Percentiles rank a stretch among this genome's conserved stretches.
phyloP scores from a whole-genome alignment of 1,140 invertebrate genomes.

The Drosophila carrolli region DNA sequence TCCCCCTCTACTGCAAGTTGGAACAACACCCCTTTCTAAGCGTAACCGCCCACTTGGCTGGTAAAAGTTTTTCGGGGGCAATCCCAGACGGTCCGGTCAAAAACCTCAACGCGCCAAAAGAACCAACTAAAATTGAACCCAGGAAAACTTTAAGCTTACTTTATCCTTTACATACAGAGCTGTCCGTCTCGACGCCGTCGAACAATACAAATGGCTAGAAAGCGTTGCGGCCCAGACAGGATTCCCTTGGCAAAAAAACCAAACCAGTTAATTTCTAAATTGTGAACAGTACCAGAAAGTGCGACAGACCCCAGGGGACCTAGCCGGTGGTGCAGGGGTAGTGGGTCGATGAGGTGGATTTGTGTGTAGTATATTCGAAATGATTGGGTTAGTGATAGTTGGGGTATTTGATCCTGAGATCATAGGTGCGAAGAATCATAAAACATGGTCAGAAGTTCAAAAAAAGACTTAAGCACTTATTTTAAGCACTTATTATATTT shows the following conservation, averaged over 20 bases:
- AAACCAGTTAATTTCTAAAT: conserved; percentile 76
- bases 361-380: conserved; percentile 3
- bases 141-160: conserved; percentile 68
- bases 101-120: conserved; percentile 44
- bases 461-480: too few species aligned
- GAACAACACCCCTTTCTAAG: conserved; percentile 22
- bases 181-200: conserved; percentile 56
- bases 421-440: background rate
- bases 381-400: conserved; percentile 28
- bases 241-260: conserved; percentile 52
- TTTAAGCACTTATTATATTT: too few species aligned
- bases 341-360: too few species aligned
- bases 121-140: conserved; percentile 23
- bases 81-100: conserved; percentile 47
- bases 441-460: too few species aligned
- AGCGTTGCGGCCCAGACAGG: conserved; percentile 40
- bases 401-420: conserved; percentile 7
- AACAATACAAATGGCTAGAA: conserved; percentile 59
- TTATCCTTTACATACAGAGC: conserved; percentile 57
- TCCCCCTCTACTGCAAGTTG: background rate
- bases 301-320: conserved; percentile 26
- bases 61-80: conserved; percentile 43
- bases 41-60: conserved; percentile 31
- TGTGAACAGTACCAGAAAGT: conserved; percentile 63
- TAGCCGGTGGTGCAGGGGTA: too few species aligned